A percentile compares a stretch with the other conserved stretches of the same genome.
Evolutionary conservation across 1,140 invertebrate genomes (phyloP).

Genomic region (Chironomus striatipennis): DNA sequence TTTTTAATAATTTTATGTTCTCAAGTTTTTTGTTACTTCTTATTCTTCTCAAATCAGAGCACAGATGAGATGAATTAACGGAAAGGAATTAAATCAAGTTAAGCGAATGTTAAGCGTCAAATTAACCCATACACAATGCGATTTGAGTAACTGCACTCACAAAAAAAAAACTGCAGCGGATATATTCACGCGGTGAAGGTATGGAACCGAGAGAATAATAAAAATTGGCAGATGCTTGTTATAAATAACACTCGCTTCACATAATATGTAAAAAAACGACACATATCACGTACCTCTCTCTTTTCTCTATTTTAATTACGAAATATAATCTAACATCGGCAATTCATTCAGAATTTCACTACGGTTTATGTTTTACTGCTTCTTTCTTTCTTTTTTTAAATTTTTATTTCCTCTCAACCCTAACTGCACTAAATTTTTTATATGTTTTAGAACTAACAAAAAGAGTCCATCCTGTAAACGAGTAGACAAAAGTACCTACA

Average conservation of each 20-base stretch:
- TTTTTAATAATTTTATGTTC: too few relatives aligned
- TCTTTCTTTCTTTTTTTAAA: not conserved
- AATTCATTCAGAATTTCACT: constrained; percentile 5
- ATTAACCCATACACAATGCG: too few relatives aligned
- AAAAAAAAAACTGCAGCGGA: too few relatives aligned
- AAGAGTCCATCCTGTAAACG: not conserved
- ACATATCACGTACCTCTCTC: not conserved
- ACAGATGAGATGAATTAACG: too few relatives aligned
- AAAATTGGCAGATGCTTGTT: constrained; percentile 21
- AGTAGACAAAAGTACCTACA: too few relatives aligned
- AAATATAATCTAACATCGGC: constrained; percentile 16
- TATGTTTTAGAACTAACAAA: too few relatives aligned
- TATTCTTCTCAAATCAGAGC: too few relatives aligned
- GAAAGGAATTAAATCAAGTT: too few relatives aligned
- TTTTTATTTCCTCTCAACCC: not conserved
- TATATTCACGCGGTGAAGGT: not conserved
- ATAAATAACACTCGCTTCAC: not conserved
- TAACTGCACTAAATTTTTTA: not conserved
- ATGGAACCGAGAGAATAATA: not conserved
- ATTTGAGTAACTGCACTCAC: too few relatives aligned
- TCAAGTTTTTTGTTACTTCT: too few relatives aligned
- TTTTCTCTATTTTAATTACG: constrained; percentile 11
- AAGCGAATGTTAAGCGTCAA: too few relatives aligned
- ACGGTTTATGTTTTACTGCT: not conserved
- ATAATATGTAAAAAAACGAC: not conserved